Conservation (phyloP, 2,888 invertebrate species). For the Epiblema foenella region DNA sequence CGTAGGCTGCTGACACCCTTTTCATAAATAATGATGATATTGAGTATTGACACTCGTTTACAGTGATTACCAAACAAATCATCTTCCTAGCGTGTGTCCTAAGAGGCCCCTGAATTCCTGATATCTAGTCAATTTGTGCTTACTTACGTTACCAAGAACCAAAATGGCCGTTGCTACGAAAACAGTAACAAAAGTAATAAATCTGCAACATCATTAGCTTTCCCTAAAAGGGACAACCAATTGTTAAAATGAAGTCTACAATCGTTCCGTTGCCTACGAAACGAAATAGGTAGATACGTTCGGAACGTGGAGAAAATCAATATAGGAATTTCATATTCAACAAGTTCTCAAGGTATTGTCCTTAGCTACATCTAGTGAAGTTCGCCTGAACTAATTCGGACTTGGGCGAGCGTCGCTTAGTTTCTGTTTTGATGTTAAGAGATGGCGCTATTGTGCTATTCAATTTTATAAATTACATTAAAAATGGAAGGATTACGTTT, state of each 20-base stretch:
- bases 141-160: no score
- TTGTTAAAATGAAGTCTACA: constrained; percentile 7
- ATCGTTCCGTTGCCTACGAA: background rate
- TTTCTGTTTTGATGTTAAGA: constrained; percentile 19
- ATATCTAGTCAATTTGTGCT: no score
- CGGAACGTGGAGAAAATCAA: constrained; percentile 33
- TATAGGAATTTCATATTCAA: constrained; percentile 38
- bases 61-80: no score
- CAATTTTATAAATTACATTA: constrained; percentile 18
- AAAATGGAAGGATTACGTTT: background rate
- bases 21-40: background rate
- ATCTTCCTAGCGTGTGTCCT: no score
- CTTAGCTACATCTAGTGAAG: constrained; percentile 32
- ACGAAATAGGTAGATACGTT: background rate
- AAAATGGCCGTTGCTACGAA: background rate
- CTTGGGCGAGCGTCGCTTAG: constrained; percentile 1
- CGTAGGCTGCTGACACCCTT: background rate
- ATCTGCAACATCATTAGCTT: background rate
- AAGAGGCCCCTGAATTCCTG: no score
- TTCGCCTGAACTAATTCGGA: constrained; percentile 21
- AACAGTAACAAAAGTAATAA: background rate
- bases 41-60: no score
- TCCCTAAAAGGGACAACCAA: background rate
- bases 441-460: constrained; percentile 10
- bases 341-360: constrained; percentile 38